phyloP scores from a whole-genome alignment of 2,113 vertebrate species.

The Tetrao urogallus region DNA sequence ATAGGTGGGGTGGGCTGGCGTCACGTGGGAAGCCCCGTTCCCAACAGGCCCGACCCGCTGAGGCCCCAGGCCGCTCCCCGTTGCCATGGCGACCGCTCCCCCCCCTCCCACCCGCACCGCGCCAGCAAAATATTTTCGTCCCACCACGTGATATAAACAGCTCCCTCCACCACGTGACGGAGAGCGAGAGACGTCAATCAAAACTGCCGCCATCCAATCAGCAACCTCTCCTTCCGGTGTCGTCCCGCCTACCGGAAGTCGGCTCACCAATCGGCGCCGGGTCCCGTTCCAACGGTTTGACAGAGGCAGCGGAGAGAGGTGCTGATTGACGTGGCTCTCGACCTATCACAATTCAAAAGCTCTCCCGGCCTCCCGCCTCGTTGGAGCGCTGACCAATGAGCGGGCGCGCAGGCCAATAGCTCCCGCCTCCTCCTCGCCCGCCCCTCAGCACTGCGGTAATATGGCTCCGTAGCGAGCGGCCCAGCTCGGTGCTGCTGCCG shows the following conservation, averaged over 20 bases:
- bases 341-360: rapidly evolving
- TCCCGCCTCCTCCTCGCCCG: not conserved
- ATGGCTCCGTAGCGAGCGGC: conserved; percentile 73
- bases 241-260: conserved; percentile 11
- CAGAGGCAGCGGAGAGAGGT: not conserved
- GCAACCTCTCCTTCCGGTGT: rapidly evolving
- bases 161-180: conserved; percentile 12
- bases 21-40: no score
- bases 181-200: not conserved
- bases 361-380: not conserved
- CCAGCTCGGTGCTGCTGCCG: not conserved
- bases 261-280: not conserved
- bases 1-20: rapidly evolving
- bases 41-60: not conserved
- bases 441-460: conserved; percentile 68
- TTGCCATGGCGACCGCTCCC: not conserved
- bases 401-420: not conserved
- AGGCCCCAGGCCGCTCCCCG: not conserved
- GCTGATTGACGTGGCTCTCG: rapidly evolving
- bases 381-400: not conserved
- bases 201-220: rapidly evolving
- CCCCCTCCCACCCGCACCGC: no score
- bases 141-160: conserved; percentile 65
- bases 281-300: not conserved
- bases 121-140: not conserved